These are phyloP conservation scores for Zoanthus sansibaricus DNA, from an alignment of 92 coral and sea anemone genomes.

Conservation along the genomic window DNA sequence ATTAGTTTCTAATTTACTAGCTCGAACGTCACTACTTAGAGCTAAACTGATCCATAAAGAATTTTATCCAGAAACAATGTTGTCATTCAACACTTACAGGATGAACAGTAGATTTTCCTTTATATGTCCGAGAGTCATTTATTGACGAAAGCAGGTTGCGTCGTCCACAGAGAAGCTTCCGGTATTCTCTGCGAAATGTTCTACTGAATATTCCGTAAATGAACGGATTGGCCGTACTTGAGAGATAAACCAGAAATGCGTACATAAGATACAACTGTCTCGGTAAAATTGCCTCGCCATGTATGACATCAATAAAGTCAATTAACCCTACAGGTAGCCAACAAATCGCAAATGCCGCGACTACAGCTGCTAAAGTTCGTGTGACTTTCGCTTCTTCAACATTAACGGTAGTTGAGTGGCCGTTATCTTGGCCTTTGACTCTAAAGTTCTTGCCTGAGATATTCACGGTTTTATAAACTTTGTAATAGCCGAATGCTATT, in stretches of 20 bases:
- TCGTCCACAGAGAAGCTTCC: slow-evolving; percentile 7
- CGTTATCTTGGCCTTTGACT: slow-evolving; percentile 2
- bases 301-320: slow-evolving; percentile 64
- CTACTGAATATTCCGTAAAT: slow-evolving; percentile 77
- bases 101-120: background rate
- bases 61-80: too few species aligned
- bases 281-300: slow-evolving; percentile 57
- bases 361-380: slow-evolving; percentile 71
- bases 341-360: slow-evolving; percentile 70
- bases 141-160: slow-evolving; percentile 3
- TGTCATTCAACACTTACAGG: background rate
- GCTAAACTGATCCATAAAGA: too few species aligned
- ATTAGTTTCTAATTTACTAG: too few species aligned
- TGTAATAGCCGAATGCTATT: slow-evolving; percentile 49
- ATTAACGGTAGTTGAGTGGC: slow-evolving; percentile 48
- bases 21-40: too few species aligned
- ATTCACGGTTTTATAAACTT: slow-evolving; percentile 50
- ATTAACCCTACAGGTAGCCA: slow-evolving; percentile 77
- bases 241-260: slow-evolving; percentile 63
- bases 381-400: slow-evolving; percentile 80
- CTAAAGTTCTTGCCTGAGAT: slow-evolving; percentile 44
- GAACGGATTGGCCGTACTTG: slow-evolving; percentile 72
- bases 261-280: slow-evolving; percentile 68
- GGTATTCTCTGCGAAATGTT: slow-evolving; percentile 72
- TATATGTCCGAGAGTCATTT: slow-evolving; percentile 28